Evolutionary conservation across 1,140 invertebrate genomes (phyloP), one percentile per base, ranked within the genome.

Genomic region (Acromyrmex heyeri): DNA sequence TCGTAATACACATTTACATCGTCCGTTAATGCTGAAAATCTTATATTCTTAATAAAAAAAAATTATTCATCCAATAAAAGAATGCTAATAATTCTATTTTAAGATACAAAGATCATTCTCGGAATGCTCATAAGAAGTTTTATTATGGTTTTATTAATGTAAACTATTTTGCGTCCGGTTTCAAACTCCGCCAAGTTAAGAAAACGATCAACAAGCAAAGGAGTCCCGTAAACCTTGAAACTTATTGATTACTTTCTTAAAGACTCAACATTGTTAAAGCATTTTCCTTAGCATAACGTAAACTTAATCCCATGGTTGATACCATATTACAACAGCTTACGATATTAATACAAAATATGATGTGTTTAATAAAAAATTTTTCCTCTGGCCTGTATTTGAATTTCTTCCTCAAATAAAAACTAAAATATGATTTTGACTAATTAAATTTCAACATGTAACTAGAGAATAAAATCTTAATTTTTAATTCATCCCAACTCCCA

Each of bases 191-290:
- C 7, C 55, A 16, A 83, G 79, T 83, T 75, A 83, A 75, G 79
- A 75, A 83, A 61, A 69, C 53, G 55, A 83, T 75, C 79, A 73
- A 83, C 79, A 83, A 83, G 62, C 78, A 70, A 48, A 82, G 67
- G 24, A 83, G 79, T 83, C 38, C 50, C 55, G 38, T 62, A 55
- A 83, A 83, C 67, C 69, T 75, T 83, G 55, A 83, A 83, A 83
- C 79, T 83, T 83, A 83, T 83, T 61, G 79, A 83, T 83, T 83
- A 75, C 69, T 83, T 83, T 83, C 69, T 83, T 83, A 73, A 83
- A 75, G 57, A 83, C 55, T 61, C 67, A 50, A 82, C 69, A 38
- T 83, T 75, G 69, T 83, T 75, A 50, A 50, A 48, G 38, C 14
- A 34, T 73, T 83, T 73, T 61, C 55, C 18, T 61, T 30, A 69